Base-by-base conservation (phyloP, 1,140 invertebrate genomes). In the Sogatella furcifera region DNA sequence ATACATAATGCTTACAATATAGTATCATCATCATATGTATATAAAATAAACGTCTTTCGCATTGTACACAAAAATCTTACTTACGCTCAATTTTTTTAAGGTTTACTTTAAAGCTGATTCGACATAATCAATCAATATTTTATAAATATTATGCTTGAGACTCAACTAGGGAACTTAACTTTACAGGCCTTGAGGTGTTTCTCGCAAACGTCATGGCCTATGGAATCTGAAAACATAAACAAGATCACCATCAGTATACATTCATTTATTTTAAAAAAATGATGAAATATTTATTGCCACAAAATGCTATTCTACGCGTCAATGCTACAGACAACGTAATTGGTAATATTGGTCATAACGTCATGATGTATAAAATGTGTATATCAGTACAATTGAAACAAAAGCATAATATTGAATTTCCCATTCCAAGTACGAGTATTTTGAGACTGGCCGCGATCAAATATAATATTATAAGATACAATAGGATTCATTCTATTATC, bases 161-260 rank as follows among this genome's bases (percentile, higher is more conserved):
- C 13, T n/a, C 41, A 43, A 43, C 43, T 44, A n/a, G 55, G 42
- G 44, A 34, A 34, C 28, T 49, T 44, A 52, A 52, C 44, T 52
- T 28, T 41, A 56, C 3, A 24, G 56, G 56, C 55, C 42, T 14
- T 21, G 5, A 4, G 22, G 13, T 19, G 17, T 13, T 24, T 34
- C 57, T 13, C 75, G 76, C 79, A 81, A 83, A 80, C 81, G 82
- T 84, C 83, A 85, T 84, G 83, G 82, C 80, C 82, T 84, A 79
- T 85, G 83, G 77, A 83, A 85, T 79, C 83, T 85, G 76, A 55
- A 65, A 76, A 67, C 55, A 65, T 64, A 68, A 64, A 42, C 64
- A 11, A n/a, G n/a, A 61, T 41, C 38, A 52, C 17, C 44, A 28
- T 56, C 2, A 56, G n/a, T 38, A 34, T 19, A 4, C 24, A 10